Evolutionary conservation across 2,888 invertebrate species (phyloP).

Genomic region (Seladonia tumulorum): DNA sequence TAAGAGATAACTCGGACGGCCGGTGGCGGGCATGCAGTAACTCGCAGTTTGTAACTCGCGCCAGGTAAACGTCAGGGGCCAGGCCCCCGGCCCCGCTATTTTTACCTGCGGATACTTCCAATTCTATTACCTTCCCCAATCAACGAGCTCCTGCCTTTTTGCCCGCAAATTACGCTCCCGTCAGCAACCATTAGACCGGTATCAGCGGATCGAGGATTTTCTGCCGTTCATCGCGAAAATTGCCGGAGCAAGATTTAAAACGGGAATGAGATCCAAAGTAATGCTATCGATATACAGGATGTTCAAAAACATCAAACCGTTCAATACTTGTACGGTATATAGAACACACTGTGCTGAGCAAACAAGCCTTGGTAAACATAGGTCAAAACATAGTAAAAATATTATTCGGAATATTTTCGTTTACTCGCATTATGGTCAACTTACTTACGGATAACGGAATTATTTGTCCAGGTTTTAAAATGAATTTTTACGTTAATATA

Average conservation of each 20-base stretch:
- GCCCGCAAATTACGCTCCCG: background rate
- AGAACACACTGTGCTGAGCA: no score
- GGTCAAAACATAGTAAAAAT: no score
- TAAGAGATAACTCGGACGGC: slow-evolving; percentile 49
- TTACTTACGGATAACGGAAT: no score
- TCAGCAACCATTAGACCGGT: background rate
- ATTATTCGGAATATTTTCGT: no score
- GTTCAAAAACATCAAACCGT: no score
- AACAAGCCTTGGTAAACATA: no score
- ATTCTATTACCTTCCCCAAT: background rate
- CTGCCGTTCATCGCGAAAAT: background rate
- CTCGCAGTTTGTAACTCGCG: slow-evolving; percentile 4
- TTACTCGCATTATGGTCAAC: no score
- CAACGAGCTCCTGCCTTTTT: background rate
- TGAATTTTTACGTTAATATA: no score
- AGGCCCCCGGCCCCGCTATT: background rate
- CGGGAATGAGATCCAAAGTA: background rate
- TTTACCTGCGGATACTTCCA: slow-evolving; percentile 6
- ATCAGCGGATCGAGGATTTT: background rate
- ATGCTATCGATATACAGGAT: no score
- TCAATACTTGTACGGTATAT: no score
- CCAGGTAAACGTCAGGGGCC: background rate
- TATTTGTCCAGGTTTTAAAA: no score
- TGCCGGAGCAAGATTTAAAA: background rate
- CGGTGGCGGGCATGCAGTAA: slow-evolving; percentile 28